Percentiles rank a stretch among this genome's conserved stretches.
phyloP scores from a whole-genome alignment of 2,888 invertebrate species.

The Bellardia pandia region DNA sequence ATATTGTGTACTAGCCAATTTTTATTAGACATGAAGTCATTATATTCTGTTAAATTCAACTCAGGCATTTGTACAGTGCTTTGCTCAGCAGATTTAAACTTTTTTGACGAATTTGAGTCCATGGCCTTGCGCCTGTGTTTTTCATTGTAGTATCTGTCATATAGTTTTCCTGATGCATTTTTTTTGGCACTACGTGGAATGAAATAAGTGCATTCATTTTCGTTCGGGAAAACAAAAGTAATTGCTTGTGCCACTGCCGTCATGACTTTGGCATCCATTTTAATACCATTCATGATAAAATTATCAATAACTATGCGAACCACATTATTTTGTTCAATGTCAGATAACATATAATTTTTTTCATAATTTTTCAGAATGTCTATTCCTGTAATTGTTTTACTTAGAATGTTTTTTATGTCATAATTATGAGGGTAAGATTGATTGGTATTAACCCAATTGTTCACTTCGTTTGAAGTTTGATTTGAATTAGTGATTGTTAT shows the following conservation, averaged over 20 bases:
- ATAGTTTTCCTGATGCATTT: constrained; percentile 45
- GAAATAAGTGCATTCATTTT: constrained; percentile 48
- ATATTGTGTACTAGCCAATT: too few species aligned
- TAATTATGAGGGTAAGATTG: constrained; percentile 27
- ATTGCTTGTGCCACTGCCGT: constrained; percentile 27
- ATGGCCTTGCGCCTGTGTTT: constrained; percentile 38
- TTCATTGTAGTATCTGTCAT: constrained; percentile 40
- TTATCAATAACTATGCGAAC: constrained; percentile 38
- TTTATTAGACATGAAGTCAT: too few species aligned
- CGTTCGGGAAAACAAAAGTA: constrained; percentile 38
- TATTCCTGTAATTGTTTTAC: constrained; percentile 34
- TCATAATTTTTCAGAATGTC: constrained; percentile 38
- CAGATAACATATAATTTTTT: background rate
- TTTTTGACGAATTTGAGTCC: constrained; percentile 28
- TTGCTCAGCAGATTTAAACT: constrained; percentile 22
- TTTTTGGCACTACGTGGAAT: constrained; percentile 21
- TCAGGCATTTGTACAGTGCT: constrained; percentile 38
- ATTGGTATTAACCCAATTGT: constrained; percentile 38
- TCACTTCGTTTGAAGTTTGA: constrained; percentile 26
- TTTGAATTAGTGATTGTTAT: constrained; percentile 35
- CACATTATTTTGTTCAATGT: constrained; percentile 25
- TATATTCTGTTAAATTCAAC: too few species aligned
- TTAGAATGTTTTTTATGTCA: constrained; percentile 41
- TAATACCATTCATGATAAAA: constrained; percentile 36
- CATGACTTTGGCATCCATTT: constrained; percentile 48